These are phyloP conservation scores for Protosalanx chinensis DNA, from an alignment of 2,797 vertebrate species.

Conservation along the genomic window DNA sequence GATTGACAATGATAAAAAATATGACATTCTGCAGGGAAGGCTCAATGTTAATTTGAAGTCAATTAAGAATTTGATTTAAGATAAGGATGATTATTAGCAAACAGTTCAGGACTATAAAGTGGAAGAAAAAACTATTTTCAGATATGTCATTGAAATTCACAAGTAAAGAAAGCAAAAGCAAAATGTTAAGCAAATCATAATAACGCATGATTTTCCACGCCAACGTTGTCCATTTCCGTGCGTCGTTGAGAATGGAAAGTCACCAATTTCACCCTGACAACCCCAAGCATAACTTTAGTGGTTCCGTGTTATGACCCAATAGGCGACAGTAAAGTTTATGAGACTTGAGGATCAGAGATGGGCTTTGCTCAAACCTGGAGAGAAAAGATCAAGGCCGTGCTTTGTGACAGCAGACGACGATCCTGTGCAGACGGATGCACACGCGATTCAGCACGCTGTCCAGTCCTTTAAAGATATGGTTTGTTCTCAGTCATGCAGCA, in stretches of 20 bases:
- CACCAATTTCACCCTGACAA: neutral
- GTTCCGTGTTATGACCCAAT: neutral
- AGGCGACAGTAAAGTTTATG: slow-evolving; percentile 2
- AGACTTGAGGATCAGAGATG: neutral
- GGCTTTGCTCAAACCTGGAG: neutral
- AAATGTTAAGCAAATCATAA: too few species aligned
- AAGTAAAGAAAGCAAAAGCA: too few species aligned
- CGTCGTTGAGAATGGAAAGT: neutral
- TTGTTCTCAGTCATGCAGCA: neutral
- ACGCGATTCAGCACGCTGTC: neutral
- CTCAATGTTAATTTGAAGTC: neutral
- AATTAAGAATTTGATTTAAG: neutral
- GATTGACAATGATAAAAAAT: neutral
- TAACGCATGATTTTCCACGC: too few species aligned
- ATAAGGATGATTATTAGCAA: neutral
- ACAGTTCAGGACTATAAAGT: too few species aligned
- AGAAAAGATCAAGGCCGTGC: neutral
- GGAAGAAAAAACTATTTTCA: too few species aligned
- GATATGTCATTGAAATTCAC: too few species aligned
- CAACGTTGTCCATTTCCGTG: too few species aligned
- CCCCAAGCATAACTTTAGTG: neutral
- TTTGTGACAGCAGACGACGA: neutral
- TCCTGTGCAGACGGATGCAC: neutral
- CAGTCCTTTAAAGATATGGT: neutral
- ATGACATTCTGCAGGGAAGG: neutral